Evolutionary conservation across 2,113 vertebrate species (phyloP).

Genomic region (Phoenicopterus ruber): DNA sequence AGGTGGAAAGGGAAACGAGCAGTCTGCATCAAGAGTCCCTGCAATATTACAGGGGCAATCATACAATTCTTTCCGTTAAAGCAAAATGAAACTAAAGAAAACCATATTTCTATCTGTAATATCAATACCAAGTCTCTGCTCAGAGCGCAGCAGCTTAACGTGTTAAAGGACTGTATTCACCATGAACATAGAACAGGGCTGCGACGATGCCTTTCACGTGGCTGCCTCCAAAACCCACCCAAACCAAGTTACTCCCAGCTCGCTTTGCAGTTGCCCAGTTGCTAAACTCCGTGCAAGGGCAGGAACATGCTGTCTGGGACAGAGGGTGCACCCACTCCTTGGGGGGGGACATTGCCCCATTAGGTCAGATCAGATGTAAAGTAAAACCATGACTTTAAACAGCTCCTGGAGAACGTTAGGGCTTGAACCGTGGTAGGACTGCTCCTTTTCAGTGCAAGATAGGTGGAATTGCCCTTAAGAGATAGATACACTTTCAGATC

Average conservation of each 20-base stretch:
- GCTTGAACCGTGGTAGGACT: neutral
- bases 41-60: neutral
- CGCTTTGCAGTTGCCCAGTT: neutral
- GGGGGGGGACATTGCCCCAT: too few relatives aligned
- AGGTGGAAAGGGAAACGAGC: neutral
- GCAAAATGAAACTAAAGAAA: neutral
- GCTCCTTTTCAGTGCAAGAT: neutral
- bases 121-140: neutral
- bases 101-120: fast-evolving
- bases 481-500: neutral
- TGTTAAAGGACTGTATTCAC: neutral
- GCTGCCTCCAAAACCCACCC: neutral
- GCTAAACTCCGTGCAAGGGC: neutral
- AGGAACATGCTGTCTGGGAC: neutral
- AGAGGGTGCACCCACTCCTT: neutral
- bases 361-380: neutral
- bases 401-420: neutral
- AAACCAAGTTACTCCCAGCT: neutral
- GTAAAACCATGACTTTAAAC: fast-evolving
- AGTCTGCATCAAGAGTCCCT: neutral
- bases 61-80: neutral
- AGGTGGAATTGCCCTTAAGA: neutral
- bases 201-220: neutral
- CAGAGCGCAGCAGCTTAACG: neutral
- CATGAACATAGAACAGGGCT: neutral